These are phyloP conservation scores for Drosophila crucigera DNA, from an alignment of 2,888 invertebrate species.

Conservation along the genomic window DNA sequence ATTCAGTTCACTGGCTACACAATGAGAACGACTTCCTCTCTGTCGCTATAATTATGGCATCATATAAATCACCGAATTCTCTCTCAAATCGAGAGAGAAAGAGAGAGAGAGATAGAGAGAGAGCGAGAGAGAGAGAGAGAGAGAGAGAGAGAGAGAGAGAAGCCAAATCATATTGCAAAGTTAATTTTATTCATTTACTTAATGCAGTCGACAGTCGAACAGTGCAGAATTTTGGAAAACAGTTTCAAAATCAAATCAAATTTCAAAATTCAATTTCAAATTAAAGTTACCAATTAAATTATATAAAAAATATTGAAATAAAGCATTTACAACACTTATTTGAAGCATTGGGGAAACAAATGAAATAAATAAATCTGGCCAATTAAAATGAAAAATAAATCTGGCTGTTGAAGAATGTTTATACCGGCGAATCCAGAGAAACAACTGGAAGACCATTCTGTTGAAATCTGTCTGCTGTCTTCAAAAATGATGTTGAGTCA, in stretches of 20 bases:
- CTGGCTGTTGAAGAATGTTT: too few species aligned
- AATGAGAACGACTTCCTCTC: constrained; percentile 46
- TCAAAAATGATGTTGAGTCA: not conserved
- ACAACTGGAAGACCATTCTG: not conserved
- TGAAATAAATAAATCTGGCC: not conserved
- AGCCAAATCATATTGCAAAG: not conserved
- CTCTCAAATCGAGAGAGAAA: not conserved
- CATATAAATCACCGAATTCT: constrained; percentile 11
- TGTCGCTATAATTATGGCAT: constrained; percentile 7
- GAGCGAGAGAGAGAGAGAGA: not conserved
- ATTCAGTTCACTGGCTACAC: constrained; percentile 13
- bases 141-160: not conserved
- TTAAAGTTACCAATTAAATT: not conserved
- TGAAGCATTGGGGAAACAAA: not conserved
- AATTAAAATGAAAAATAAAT: not conserved
- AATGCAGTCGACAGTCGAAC: not conserved
- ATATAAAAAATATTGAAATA: not conserved
- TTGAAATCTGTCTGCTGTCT: not conserved
- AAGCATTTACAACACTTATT: not conserved
- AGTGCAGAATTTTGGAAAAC: not conserved
- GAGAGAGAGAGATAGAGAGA: not conserved
- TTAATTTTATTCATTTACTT: not conserved
- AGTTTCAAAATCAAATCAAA: too few species aligned
- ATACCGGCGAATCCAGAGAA: not conserved
- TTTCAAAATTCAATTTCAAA: not conserved